A percentile compares a stretch with the other conserved stretches of the same genome.
phyloP scores from a whole-genome alignment of 2,888 invertebrate genomes.

The Syritta pipiens region DNA sequence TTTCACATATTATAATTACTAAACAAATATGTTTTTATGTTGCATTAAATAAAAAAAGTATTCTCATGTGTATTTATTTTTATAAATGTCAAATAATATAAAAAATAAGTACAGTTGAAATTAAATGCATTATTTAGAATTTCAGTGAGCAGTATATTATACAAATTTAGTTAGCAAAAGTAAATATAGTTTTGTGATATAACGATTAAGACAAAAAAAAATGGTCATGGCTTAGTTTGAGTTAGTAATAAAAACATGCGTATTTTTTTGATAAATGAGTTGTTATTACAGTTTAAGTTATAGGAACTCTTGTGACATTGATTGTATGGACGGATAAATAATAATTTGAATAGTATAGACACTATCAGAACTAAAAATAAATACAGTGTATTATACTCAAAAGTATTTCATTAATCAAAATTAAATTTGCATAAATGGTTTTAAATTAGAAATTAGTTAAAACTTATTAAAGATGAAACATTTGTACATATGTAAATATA shows the following conservation, averaged over 20 bases:
- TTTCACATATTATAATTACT: background rate
- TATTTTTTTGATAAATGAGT: constrained; percentile 20
- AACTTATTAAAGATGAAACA: too few relatives aligned
- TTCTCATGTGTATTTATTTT: too few relatives aligned
- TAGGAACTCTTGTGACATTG: constrained; percentile 62
- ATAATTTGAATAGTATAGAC: constrained; percentile 66
- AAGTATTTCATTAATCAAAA: too few relatives aligned
- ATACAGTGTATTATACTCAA: background rate
- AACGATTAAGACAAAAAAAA: background rate
- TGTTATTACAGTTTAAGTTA: constrained; percentile 50
- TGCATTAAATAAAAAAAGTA: background rate
- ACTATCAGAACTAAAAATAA: constrained; percentile 13
- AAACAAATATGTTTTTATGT: constrained; percentile 2
- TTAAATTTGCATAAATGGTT: background rate
- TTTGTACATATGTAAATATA: too few relatives aligned
- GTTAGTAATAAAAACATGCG: too few relatives aligned
- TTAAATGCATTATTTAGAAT: constrained; percentile 6
- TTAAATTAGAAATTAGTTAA: background rate
- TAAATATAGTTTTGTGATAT: too few relatives aligned
- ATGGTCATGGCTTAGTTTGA: constrained; percentile 3
- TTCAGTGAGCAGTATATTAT: constrained; percentile 43
- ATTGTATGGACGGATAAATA: constrained; percentile 77
- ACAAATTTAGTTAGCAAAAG: background rate
- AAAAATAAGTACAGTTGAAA: background rate
- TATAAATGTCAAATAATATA: background rate